Evolutionary conservation across 2,888 invertebrate species (phyloP), one percentile per base, ranked within the genome.

Genomic region (Hyles lineata): DNA sequence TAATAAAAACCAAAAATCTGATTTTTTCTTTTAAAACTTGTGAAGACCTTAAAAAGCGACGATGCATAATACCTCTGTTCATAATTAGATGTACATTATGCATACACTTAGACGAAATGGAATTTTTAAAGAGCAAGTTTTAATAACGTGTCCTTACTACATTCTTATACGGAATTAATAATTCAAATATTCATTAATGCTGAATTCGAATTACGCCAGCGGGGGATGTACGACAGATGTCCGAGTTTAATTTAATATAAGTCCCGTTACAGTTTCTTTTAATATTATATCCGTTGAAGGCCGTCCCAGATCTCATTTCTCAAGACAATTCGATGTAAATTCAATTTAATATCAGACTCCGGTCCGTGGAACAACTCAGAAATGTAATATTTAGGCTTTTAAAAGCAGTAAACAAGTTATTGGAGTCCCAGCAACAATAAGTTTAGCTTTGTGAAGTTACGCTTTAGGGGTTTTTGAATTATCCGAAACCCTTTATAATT

Each of bases 181-280:
- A 87, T 87, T 86, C 82, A 90, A 88, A 87, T 89, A 91, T 91
- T 92, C 88, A 91, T 91, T 90, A 90, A 89, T 89, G 85, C 86
- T 76, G 80, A 89, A 89, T 87, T 85, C 85, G 83, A 83, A 86
- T 87, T 80, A 84, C 83, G 83, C 82, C 77, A 79, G 72, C 78
- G 73, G 80, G 43, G 82, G 83, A 83, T 88, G 88, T 89, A 90
- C 91, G 88, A 90, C 92, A 92, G 92, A 92, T 92, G 92, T 92
- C 91, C 90, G 86, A 89, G 89, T 90, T 92, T 90, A 90, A 92
- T 91, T 91, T 91, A 88, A 92, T 89, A 88, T 89, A 84, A 88
- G 83, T 80, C 84, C 81, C 86, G 87, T 88, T 87, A 86, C 82
- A 88, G 85, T 89, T 89, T 90, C 90, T 91, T 92, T 91, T 87